These are phyloP conservation scores for Euplexia lucipara DNA, from an alignment of 2,888 invertebrate genomes.

Conservation along the genomic window DNA sequence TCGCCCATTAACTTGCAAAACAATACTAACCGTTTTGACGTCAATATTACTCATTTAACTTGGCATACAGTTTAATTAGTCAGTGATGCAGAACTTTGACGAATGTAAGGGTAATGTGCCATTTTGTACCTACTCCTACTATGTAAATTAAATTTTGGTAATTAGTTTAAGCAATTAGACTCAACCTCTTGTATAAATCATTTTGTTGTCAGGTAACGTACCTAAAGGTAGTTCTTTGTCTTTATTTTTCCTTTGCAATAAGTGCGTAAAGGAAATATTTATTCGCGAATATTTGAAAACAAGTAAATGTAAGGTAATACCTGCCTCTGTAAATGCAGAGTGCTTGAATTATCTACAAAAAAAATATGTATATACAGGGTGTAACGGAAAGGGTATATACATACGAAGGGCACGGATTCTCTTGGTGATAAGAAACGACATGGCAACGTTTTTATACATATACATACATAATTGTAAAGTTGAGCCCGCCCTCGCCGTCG, in stretches of 20 bases:
- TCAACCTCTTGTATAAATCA: background rate
- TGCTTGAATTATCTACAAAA: no score
- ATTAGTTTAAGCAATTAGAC: slow-evolving; percentile 6
- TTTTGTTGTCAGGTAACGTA: background rate
- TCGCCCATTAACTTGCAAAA: background rate
- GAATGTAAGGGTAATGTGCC: slow-evolving; percentile 28
- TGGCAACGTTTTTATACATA: no score
- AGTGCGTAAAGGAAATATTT: background rate
- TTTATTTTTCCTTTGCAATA: background rate
- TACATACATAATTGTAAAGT: no score
- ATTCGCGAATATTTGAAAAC: slow-evolving; percentile 2
- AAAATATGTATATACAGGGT: no score
- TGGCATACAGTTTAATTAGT: slow-evolving; percentile 42
- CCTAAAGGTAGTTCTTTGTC: background rate
- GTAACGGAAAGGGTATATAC: no score
- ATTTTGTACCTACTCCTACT: slow-evolving; percentile 20
- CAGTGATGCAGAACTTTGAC: slow-evolving; percentile 49
- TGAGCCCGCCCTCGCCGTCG: no score
- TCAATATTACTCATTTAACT: slow-evolving; percentile 19
- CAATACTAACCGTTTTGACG: background rate
- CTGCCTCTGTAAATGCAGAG: background rate
- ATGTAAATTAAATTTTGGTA: slow-evolving; percentile 26
- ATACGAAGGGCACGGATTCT: no score
- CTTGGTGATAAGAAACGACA: no score
- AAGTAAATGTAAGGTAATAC: background rate